phyloP scores from a whole-genome alignment of 2,113 vertebrate genomes.

The Dryoscopus gambensis region DNA sequence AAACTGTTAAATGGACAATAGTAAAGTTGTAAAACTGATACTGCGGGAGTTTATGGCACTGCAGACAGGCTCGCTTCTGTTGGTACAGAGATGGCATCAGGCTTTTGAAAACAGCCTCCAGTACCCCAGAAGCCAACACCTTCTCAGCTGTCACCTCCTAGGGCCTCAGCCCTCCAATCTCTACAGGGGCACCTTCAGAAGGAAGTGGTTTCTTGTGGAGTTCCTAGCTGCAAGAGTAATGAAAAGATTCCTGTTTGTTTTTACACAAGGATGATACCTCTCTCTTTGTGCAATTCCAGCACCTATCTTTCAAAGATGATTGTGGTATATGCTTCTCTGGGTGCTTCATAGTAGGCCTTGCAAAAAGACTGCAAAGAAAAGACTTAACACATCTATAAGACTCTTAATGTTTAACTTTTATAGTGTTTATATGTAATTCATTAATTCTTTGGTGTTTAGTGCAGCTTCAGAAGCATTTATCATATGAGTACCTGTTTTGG shows the following conservation, averaged over 20 bases:
- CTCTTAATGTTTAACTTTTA: neutral
- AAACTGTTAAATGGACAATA: neutral
- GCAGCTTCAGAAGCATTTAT: neutral
- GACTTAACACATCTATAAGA: neutral
- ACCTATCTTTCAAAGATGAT: neutral
- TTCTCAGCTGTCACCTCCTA: neutral
- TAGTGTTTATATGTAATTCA: neutral
- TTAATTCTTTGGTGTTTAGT: neutral
- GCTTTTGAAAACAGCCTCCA: neutral
- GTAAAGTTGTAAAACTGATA: neutral
- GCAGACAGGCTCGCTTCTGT: neutral
- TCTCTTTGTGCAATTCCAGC: neutral
- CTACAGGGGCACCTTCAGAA: neutral
- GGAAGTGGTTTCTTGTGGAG: neutral
- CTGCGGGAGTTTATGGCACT: neutral
- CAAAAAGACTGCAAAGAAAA: too few species aligned
- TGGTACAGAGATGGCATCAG: neutral
- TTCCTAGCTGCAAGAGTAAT: neutral
- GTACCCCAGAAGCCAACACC: neutral
- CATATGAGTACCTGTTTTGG: neutral
- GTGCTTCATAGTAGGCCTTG: neutral
- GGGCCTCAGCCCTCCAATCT: neutral
- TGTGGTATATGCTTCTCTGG: neutral
- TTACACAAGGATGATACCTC: neutral
- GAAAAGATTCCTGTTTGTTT: neutral